Base-by-base conservation (phyloP, 2,113 vertebrate genomes). In the Psilopsiagon aurifrons region DNA sequence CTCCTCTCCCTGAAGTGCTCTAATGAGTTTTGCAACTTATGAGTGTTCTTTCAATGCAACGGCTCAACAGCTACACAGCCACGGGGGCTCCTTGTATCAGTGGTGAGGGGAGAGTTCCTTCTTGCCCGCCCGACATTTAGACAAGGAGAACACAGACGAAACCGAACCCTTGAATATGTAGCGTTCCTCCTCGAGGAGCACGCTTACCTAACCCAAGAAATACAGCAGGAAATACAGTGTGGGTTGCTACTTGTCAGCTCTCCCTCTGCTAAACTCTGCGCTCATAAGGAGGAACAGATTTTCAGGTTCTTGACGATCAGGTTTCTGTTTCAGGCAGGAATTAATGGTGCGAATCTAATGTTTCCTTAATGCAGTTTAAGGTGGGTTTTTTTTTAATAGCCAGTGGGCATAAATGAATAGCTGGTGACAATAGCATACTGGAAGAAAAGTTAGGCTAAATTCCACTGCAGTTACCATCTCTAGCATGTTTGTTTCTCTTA, bases 141-240 rank as follows among this genome's bases (percentile, higher is more conserved):
- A 2, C 29, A 29, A 10, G 29, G 46, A 54, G 37, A 28, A 12
- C 6, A 10, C 39, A 11, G 41, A 7, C 27, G 44, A 47, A 47
- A n/a, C 6, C 6, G 20, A 27, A 7, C 29, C 13, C 12, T 44
- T 27, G 15, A 6, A 13, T 11, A 8, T 9, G 0, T 22, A 59
- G 55, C 13, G 5, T 59, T 59, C 33, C 33, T 59, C 28, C 39
- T n/a, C 44, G 17, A 57, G 27, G 41, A 37, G 20, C 17, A 68
- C 41, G 10, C 37, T 11, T 59, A n/a, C 33, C 33, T 59, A 23
- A 35, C 57, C 13, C 10, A 10, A 17, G 17, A 41, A 82, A 57
- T 41, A 11, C 5, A 13, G 5, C 1, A 2, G 24, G 24, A 46
- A 44, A 11, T 22, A 13, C 22, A 7, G 0, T 5, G 9, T 25